Evolutionary conservation across 1,140 invertebrate species (phyloP).

Genomic region (Mamestra configurata): DNA sequence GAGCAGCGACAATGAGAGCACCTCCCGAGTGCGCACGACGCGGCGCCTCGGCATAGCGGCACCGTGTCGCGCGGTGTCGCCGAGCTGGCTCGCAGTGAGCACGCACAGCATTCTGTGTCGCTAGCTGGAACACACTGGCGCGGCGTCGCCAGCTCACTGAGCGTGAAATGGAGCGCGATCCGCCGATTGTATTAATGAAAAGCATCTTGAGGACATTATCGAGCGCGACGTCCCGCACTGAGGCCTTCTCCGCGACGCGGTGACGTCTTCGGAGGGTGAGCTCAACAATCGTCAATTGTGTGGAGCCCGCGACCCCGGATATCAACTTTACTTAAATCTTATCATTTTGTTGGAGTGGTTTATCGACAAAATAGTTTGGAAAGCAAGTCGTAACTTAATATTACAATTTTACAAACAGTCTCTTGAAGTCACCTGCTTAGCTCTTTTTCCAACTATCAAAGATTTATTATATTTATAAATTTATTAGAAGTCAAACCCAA

Average conservation of each 20-base stretch:
- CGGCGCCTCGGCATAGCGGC: not conserved
- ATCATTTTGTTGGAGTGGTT: not conserved
- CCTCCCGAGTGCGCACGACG: not conserved
- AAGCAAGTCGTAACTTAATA: too few species aligned
- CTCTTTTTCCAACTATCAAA: too few species aligned
- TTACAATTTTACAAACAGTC: too few species aligned
- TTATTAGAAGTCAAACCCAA: too few species aligned
- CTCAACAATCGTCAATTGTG: not conserved
- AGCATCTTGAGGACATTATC: constrained; percentile 62
- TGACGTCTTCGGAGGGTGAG: not conserved
- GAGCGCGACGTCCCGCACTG: not conserved
- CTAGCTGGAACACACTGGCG: constrained; percentile 21
- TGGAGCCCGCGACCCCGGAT: too few species aligned
- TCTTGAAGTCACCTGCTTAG: too few species aligned
- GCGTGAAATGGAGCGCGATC: constrained; percentile 54
- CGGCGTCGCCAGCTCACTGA: constrained; percentile 4
- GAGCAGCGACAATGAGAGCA: constrained; percentile 43
- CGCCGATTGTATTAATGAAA: constrained; percentile 73
- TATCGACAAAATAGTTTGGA: not conserved
- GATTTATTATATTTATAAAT: too few species aligned
- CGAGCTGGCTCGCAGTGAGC: not conserved
- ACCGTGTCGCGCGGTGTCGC: not conserved
- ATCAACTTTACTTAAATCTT: not conserved
- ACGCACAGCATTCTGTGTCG: not conserved
- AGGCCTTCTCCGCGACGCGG: not conserved